Evolutionary conservation across 2,113 vertebrate species (phyloP).

Genomic region (Rhodinocichla rosea): DNA sequence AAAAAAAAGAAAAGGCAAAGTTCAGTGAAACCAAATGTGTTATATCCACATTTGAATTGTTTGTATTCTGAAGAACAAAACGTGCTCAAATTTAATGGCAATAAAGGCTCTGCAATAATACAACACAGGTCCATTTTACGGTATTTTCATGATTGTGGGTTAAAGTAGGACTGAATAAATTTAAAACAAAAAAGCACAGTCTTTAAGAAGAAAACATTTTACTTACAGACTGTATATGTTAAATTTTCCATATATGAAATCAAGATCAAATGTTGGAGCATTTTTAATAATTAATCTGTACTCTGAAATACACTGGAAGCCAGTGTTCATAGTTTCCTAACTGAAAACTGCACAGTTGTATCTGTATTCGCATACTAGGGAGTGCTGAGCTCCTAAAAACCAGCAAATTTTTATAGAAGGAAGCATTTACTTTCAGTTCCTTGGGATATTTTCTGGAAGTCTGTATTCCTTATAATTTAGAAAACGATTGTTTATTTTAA

Average conservation of each 20-base stretch:
- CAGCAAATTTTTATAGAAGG: slow-evolving; percentile 9
- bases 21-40: neutral
- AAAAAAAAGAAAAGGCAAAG: neutral
- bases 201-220: neutral
- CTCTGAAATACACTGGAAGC: slow-evolving; percentile 9
- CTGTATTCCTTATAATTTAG: slow-evolving; percentile 20
- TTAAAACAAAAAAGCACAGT: neutral
- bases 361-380: neutral
- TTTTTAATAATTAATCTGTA: slow-evolving; percentile 5
- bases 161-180: neutral
- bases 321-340: slow-evolving; percentile 40
- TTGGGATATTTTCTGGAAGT: slow-evolving; percentile 53
- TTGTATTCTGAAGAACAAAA: neutral
- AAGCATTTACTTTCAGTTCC: slow-evolving; percentile 29
- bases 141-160: neutral
- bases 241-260: neutral
- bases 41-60: neutral
- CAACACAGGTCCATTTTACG: neutral
- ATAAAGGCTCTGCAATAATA: neutral
- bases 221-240: neutral
- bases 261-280: neutral
- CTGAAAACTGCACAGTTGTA: slow-evolving; percentile 7
- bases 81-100: neutral
- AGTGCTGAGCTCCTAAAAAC: neutral
- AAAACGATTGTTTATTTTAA: slow-evolving; percentile 46